phyloP scores from a whole-genome alignment of 1,140 invertebrate species.

The Euura saliciscinereae region DNA sequence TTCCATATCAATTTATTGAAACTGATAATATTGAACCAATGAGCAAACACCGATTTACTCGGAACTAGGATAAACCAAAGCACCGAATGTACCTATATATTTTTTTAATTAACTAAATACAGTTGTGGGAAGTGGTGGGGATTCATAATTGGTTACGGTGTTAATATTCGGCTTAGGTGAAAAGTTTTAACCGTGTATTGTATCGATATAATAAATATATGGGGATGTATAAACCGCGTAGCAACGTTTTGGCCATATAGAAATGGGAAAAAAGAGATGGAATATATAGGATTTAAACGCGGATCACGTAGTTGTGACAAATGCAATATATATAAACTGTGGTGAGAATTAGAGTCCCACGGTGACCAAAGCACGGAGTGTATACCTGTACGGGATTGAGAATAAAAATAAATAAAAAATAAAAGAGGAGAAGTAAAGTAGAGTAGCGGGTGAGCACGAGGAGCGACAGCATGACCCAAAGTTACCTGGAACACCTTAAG shows the following conservation, averaged over 20 bases:
- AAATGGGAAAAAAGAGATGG: not conserved
- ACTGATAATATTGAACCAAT: no score
- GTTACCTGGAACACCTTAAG: not conserved
- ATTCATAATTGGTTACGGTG: not conserved
- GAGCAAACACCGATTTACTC: no score
- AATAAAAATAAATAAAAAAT: not conserved
- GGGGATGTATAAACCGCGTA: not conserved
- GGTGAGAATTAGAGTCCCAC: slow-evolving; percentile 49
- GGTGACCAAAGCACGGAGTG: slow-evolving; percentile 29
- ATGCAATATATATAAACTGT: slow-evolving; percentile 56
- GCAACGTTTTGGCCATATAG: not conserved
- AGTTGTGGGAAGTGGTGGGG: not conserved
- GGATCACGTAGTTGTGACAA: slow-evolving; percentile 49
- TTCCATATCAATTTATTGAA: no score
- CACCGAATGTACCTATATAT: not conserved
- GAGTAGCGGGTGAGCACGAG: not conserved
- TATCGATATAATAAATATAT: slow-evolving; percentile 6
- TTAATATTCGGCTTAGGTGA: not conserved
- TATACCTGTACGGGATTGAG: not conserved
- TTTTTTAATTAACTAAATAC: not conserved
- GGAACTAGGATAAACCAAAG: not conserved
- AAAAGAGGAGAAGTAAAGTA: not conserved
- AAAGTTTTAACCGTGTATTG: not conserved
- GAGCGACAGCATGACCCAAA: not conserved
- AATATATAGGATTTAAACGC: not conserved